phyloP scores from a whole-genome alignment of 2,888 invertebrate species.

The Calliopum simillimum region DNA sequence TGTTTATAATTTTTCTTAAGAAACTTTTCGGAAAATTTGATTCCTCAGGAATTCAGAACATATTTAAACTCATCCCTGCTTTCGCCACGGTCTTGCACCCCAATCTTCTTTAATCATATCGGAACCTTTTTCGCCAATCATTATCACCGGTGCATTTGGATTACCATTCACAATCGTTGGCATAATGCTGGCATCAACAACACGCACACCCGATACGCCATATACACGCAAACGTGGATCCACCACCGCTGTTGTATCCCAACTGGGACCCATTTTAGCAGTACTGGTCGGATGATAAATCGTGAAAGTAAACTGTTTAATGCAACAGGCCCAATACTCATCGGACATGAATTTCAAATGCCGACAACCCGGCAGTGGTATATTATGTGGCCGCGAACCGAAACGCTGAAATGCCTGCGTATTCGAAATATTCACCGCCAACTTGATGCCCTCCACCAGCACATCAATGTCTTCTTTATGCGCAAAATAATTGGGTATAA shows the following conservation, averaged over 20 bases:
- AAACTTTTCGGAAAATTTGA: too few relatives aligned
- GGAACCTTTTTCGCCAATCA: slow-evolving; percentile 91
- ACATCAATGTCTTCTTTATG: slow-evolving; percentile 84
- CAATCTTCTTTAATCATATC: slow-evolving; percentile 92
- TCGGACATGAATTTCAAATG: slow-evolving; percentile 79
- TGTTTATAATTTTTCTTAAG: too few relatives aligned
- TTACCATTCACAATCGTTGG: slow-evolving; percentile 90
- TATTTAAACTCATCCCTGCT: slow-evolving; percentile 24
- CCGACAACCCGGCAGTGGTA: slow-evolving; percentile 86
- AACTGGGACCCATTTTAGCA: slow-evolving; percentile 86
- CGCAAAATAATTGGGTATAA: slow-evolving; percentile 93
- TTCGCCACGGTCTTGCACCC: slow-evolving; percentile 66
- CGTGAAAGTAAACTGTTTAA: slow-evolving; percentile 84
- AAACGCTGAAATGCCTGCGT: slow-evolving; percentile 84
- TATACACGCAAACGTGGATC: slow-evolving; percentile 82
- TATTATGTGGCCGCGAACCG: slow-evolving; percentile 81
- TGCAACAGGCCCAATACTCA: slow-evolving; percentile 88
- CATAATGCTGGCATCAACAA: slow-evolving; percentile 90
- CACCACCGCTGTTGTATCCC: slow-evolving; percentile 82
- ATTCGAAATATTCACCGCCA: slow-evolving; percentile 83
- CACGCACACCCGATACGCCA: slow-evolving; percentile 81
- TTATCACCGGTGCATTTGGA: slow-evolving; percentile 89
- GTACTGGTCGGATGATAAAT: slow-evolving; percentile 90
- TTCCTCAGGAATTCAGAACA: too few relatives aligned
- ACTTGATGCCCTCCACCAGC: slow-evolving; percentile 85